Evolutionary conservation across 2,888 invertebrate genomes (phyloP).

Genomic region (Spisula solida): DNA sequence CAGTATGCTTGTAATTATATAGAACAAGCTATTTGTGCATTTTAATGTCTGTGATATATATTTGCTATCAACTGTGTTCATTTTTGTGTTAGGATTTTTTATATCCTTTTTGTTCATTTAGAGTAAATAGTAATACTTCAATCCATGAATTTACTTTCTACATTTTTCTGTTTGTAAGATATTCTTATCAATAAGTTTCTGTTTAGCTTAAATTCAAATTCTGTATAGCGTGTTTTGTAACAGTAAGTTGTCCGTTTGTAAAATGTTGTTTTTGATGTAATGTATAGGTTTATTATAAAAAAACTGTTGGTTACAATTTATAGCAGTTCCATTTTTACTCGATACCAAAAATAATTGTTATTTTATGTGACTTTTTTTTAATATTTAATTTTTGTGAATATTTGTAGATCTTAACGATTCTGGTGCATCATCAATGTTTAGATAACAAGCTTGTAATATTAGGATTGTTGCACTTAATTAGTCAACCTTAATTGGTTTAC

Average conservation of each 20-base stretch:
- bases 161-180: background rate
- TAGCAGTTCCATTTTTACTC: background rate
- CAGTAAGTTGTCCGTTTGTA: background rate
- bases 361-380: background rate
- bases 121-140: background rate
- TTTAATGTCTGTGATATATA: slow-evolving; percentile 63
- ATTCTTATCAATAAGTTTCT: background rate
- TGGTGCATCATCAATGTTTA: background rate
- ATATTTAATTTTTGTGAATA: background rate
- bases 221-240: background rate
- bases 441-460: too few relatives aligned
- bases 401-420: background rate
- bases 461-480: background rate
- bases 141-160: background rate
- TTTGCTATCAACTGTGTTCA: slow-evolving; percentile 56
- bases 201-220: background rate
- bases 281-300: background rate
- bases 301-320: background rate
- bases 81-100: slow-evolving; percentile 25
- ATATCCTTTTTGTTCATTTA: background rate
- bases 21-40: slow-evolving; percentile 50
- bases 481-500: background rate
- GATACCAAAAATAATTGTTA: background rate
- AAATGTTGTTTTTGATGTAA: background rate
- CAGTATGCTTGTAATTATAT: slow-evolving; percentile 17